Conservation (phyloP, 2,113 vertebrate species). For the Brachyhypopomus occidentalis region DNA sequence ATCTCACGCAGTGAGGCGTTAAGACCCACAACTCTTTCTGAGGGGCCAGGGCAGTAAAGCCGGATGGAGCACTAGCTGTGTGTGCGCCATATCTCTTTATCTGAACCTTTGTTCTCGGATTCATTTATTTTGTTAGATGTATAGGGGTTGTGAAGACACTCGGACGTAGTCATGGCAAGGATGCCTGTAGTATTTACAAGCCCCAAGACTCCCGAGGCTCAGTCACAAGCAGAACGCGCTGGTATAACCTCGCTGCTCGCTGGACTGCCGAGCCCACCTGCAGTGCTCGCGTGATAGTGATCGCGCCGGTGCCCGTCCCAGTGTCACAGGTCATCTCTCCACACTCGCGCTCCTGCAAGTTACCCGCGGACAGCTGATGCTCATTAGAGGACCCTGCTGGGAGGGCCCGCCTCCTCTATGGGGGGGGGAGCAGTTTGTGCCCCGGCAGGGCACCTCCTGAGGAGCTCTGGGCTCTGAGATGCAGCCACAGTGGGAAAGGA, state of each 20-base stretch:
- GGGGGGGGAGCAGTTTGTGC: too few relatives aligned
- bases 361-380: constrained; percentile 18
- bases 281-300: neutral
- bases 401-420: too few relatives aligned
- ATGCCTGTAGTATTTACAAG: neutral
- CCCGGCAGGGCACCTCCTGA: constrained; percentile 51
- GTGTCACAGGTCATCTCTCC: constrained; percentile 28
- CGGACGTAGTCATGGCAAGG: neutral
- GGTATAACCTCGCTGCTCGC: neutral
- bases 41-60: constrained; percentile 11
- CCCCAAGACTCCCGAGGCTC: too few relatives aligned
- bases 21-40: constrained; percentile 48
- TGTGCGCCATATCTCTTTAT: neutral
- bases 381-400: neutral
- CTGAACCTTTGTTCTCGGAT: neutral
- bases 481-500: neutral
- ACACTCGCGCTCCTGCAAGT: constrained; percentile 17
- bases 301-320: neutral
- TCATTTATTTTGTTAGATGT: neutral
- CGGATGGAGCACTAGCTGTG: neutral
- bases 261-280: neutral
- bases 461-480: constrained; percentile 25
- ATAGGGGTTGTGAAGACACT: neutral
- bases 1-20: constrained; percentile 54
- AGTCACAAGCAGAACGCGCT: too few relatives aligned